Base-by-base conservation (phyloP, 2,888 invertebrate genomes). In the Tanytarsus gracilentus region DNA sequence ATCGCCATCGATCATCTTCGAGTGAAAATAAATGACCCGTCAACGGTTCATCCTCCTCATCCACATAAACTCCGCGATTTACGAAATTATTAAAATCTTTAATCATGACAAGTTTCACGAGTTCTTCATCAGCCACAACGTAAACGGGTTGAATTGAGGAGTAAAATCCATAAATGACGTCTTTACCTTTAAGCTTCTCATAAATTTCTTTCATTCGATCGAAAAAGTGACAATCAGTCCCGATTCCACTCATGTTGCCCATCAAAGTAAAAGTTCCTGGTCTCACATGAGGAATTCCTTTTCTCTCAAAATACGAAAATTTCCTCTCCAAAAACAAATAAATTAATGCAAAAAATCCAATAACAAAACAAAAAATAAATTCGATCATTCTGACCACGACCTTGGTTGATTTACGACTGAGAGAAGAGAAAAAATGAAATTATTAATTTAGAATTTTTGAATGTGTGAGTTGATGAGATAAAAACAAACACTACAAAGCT, bases 21-120 rank as follows among this genome's bases (percentile, higher is more conserved):
- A 60, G n/a, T 2, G 29, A 9, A 5, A 60, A 49, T 9, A 60
- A 25, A 36, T 60, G 25, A 14, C 23, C 50, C 29, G 60, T 16
- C 23, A 60, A 8, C 33, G 60, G 60, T 4, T 60, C 60, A 36
- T 33, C 33, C 33, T 60, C 50, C 26, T 50, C 60, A 48, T 50
- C 50, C 8, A 50, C 36, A 26, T 16, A 60, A 23, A 23, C 5
- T 25, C 60, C 36, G 2, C 60, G 60, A n/a, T n/a, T n/a, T n/a
- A n/a, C 9, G 11, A 52, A 52, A 11, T n/a, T 30, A 29, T 52
- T 18, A 44, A 61, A 61, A 44, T 61, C 61, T 48, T 53, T 61
- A 4, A 61, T 29, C 9, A 51, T 14, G 4, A 61, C 25, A 16
- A 25, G 23, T 23, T 53, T 52, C 9, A 53, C 26, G 2, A 61